Base-by-base conservation (phyloP, 2,797 vertebrate genomes). In the Tamandua tetradactyla region DNA sequence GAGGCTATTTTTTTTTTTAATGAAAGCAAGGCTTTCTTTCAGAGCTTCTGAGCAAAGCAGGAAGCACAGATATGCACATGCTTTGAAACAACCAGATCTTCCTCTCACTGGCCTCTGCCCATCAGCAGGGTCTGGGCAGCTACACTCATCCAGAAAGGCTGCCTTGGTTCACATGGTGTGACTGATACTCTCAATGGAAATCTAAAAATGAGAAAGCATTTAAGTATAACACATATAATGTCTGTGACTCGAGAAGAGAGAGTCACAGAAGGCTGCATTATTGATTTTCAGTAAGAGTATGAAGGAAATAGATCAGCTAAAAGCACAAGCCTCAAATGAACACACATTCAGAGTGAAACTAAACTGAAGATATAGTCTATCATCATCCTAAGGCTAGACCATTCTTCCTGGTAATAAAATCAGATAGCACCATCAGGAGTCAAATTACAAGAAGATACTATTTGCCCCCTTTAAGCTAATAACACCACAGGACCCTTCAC, bases 231-330 rank as follows among this genome's bases (percentile, higher is more conserved):
- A 32, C 3, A 23, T 1, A 37, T 62, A 68, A 52, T 7, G 12
- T 66, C 72, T 49, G 25, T 25, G 75, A 83, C 79, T 84, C 42
- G 20, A 30, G 66, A 72, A 87, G 78, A 91, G 42, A 20, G 1
- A 49, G 32, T 47, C 69, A 68, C 5, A 61, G 64, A 95, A 89
- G 76, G 57, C 1, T 83, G 89, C 75, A 66, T 82, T 94, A 94
- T 90, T 87, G 96, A 94, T 95, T 96, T 95, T 85, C 89, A 93
- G 61, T 42, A 82, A 89, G 62, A 88, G 37, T 82, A 93, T 86
- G 44, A 86, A 89, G 47, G 84, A 88, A 92, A 79, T 32, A 79
- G 64, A 89, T 40, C 17, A 35, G 93, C 87, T 90, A 62, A 96
- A 89, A 96, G 90, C 85, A 89, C 32, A 7, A 61, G 69, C 75